Percentiles rank a stretch among this genome's conserved stretches.
Evolutionary conservation across 2,113 vertebrate species (phyloP).

Genomic region (Litocranius walleri): DNA sequence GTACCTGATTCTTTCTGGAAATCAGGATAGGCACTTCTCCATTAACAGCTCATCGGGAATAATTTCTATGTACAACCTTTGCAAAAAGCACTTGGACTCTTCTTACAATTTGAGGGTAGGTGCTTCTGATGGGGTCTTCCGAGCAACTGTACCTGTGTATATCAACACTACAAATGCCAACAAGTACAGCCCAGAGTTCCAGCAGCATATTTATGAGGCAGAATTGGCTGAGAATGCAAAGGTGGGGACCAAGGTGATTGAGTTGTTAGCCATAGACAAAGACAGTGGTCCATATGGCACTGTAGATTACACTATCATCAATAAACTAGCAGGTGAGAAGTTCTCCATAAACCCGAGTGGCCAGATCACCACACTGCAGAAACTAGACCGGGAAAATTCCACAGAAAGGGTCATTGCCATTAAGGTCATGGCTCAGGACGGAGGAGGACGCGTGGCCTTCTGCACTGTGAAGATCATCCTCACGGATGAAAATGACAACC

Average conservation of each 20-base stretch:
- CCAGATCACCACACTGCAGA: slow-evolving; percentile 89
- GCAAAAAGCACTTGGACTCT: slow-evolving; percentile 89
- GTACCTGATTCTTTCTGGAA: slow-evolving; percentile 95
- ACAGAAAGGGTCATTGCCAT: slow-evolving; percentile 94
- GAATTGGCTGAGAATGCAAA: slow-evolving; percentile 95
- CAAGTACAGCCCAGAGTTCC: slow-evolving; percentile 91
- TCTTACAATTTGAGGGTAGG: slow-evolving; percentile 92
- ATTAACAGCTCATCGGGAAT: slow-evolving; percentile 95
- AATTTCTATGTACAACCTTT: slow-evolving; percentile 94
- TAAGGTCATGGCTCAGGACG: slow-evolving; percentile 97
- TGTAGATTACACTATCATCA: slow-evolving; percentile 97
- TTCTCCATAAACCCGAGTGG: slow-evolving; percentile 89
- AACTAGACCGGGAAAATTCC: slow-evolving; percentile 94
- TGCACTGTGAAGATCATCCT: slow-evolving; percentile 97
- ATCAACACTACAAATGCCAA: slow-evolving; percentile 95
- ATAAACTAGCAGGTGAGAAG: slow-evolving; percentile 93
- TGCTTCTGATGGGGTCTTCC: slow-evolving; percentile 95
- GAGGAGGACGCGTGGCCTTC: slow-evolving; percentile 94
- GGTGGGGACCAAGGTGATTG: slow-evolving; percentile 94
- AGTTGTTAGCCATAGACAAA: slow-evolving; percentile 90
- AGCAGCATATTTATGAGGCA: slow-evolving; percentile 91
- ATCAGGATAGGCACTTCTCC: slow-evolving; percentile 91
- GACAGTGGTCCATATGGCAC: slow-evolving; percentile 93
- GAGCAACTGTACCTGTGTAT: slow-evolving; percentile 91
- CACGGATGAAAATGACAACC: slow-evolving; percentile 96